Evolutionary conservation across 2,797 vertebrate genomes (phyloP), one percentile per base, ranked within the genome.

Genomic region (Sternarchorhynchus goeldii): DNA sequence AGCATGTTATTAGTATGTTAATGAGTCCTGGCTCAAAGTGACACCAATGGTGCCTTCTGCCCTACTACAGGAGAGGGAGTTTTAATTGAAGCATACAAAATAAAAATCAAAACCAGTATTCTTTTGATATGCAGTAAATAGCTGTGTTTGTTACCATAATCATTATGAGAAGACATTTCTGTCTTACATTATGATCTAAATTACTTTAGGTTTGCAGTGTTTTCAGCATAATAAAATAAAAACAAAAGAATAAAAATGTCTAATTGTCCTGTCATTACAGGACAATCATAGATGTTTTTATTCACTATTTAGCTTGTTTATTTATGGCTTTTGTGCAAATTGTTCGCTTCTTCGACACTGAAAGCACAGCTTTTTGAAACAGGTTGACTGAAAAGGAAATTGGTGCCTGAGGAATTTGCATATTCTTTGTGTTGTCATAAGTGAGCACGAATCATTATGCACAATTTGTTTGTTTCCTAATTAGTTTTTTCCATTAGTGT

Each of bases 341-440:
- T 34, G 69, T 84, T 87, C 77, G 77, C 79, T 87, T 71, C 81
- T 84, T 65, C 64, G 73, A 57, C 67, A 85, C 31, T 81, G 66
- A 87, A 87, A 67, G 17, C 75, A 25, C 18, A 41, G 65, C 81
- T 88, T 89, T 88, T 85, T 86, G 82, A 80, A 80, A 57, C 39
- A 5, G 81, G 76, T 84, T 68, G 71, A 25, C 25, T 36, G 73
- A 79, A 75, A 73, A 82, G 84, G 68, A 60, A 77, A 86, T 77
- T 63, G 64, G 53, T 76, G 82, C 63, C 82, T 87, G 18, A 50
- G 57, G 45, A 75, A 78, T 83, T 58, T 63, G 66, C 76, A 78
- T 75, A 71, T 62, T 8, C 59, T 58, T 67, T 73, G 72, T 83
- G 81, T 83, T 64, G 57, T 76, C 57, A 63, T 73, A 68, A 81